Conservation (phyloP, 92 coral and sea anemone species). For the Porites evermanni region DNA sequence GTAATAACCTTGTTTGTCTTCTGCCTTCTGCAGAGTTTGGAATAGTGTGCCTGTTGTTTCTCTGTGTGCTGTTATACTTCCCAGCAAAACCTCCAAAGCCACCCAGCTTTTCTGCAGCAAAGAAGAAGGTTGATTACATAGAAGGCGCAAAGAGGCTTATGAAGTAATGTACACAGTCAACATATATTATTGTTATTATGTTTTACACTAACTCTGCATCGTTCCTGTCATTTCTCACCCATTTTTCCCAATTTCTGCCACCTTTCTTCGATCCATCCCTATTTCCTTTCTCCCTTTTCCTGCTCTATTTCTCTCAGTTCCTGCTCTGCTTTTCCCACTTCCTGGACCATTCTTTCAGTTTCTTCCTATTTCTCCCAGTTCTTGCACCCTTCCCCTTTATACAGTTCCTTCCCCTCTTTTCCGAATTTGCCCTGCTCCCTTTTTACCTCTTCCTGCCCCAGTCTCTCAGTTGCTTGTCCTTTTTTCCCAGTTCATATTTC, state of each 20-base stretch:
- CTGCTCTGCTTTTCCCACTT: background rate
- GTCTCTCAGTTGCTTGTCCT: background rate
- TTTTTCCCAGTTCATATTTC: background rate
- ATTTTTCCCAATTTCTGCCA: background rate
- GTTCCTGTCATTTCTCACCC: too few species aligned
- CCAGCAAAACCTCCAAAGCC: constrained; percentile 98
- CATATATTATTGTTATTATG: background rate
- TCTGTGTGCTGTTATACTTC: constrained; percentile 80
- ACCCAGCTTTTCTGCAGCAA: constrained; percentile 95
- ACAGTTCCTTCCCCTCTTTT: background rate
- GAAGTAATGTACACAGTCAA: constrained; percentile 42
- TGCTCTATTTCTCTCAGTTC: background rate
- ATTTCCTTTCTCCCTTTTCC: background rate
- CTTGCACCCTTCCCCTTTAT: background rate
- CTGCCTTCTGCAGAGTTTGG: constrained; percentile 73
- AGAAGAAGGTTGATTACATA: constrained; percentile 82
- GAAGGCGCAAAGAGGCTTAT: constrained; percentile 90
- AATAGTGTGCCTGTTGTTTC: constrained; percentile 67
- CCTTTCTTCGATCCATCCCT: too few species aligned
- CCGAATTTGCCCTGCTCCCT: background rate
- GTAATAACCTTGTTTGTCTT: too few species aligned
- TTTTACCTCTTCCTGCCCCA: background rate
- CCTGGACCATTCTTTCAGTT: background rate
- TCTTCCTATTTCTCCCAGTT: background rate
- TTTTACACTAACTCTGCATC: too few species aligned